Evolutionary conservation across 2,797 vertebrate genomes (phyloP), one percentile per base, ranked within the genome.

Genomic region (Cryptoblepharus egeriae): DNA sequence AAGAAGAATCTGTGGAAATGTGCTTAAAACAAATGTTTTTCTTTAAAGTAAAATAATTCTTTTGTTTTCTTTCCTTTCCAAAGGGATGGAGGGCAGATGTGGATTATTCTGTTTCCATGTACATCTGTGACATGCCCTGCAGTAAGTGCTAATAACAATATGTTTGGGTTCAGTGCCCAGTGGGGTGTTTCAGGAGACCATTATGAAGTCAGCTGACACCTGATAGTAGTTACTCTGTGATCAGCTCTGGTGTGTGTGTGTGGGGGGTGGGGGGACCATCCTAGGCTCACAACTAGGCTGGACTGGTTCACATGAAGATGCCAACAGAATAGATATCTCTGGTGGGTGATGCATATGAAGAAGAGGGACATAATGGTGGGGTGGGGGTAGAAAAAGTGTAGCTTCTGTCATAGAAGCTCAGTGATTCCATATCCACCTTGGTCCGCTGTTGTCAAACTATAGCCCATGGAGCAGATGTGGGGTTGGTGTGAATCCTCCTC

Each of bases 1-100:
- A 37, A 69, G 35, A 11, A 28, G 10, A 26, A 69, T n/a, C 9
- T 70, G 67, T 39, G 4, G 8, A 69, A 28, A 0, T 84, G 80
- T 86, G 92, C 55, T 71, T 71, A 85, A 70, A 84, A 78, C 9
- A 82, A 88, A 1, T 42, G 2, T 71, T 84, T 35, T 77, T 20
- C 64, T 49, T 80, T 61, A 79, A 64, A 88, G 26, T 45, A 3
- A 45, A 90, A 76, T 91, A 89, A 90, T 32, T 87, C 16, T 75
- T n/a, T 42, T 3, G 11, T 89, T 86, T 63, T 70, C n/a, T 8
- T 86, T 91, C 88, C n/a, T 82, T 85, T 91, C 79, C 28, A 81
- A 88, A 96, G 96, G 95, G 89, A 39, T 91, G 92, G 94, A 94
- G 95, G 80, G 92, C 93, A 1, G 95, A 96, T 35, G 81, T 95